A percentile compares a stretch with the other conserved stretches of the same genome.
Conservation (phyloP, 2,797 vertebrate species). For the Paratrypauchen microcephalus region DNA sequence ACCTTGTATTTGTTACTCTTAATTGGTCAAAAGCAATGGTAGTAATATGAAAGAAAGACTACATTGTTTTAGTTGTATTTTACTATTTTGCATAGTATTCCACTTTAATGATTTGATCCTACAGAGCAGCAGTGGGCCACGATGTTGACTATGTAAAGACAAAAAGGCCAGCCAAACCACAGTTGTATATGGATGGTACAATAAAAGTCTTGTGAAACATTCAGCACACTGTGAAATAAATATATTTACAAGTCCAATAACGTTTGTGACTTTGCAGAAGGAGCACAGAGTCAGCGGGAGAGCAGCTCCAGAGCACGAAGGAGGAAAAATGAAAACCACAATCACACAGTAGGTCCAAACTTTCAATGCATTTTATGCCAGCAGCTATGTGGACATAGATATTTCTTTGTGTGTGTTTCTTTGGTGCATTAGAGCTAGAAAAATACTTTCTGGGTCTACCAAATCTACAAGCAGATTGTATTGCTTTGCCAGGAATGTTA, state of each 20-base stretch:
- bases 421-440: background rate
- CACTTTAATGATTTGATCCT: background rate
- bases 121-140: constrained; percentile 18
- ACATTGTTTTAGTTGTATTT: background rate
- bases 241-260: constrained; percentile 71
- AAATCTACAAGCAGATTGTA: too few relatives aligned
- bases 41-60: background rate
- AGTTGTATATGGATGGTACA: constrained; percentile 73
- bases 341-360: constrained; percentile 49
- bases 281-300: constrained; percentile 28
- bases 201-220: constrained; percentile 78
- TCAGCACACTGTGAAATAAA: constrained; percentile 69
- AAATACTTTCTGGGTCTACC: background rate
- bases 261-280: constrained; percentile 51
- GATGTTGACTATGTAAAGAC: constrained; percentile 66
- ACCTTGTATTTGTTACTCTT: too few relatives aligned
- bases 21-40: too few relatives aligned
- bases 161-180: constrained; percentile 17
- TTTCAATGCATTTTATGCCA: background rate
- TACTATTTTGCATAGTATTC: background rate
- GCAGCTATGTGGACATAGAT: background rate
- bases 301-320: constrained; percentile 22
- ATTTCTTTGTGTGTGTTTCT: background rate
- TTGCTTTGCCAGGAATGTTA: too few relatives aligned
- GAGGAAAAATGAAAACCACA: constrained; percentile 38